A percentile compares a stretch with the other conserved stretches of the same genome.
phyloP scores from a whole-genome alignment of 2,888 invertebrate genomes.

The Chaetogeoica ovagalla region DNA sequence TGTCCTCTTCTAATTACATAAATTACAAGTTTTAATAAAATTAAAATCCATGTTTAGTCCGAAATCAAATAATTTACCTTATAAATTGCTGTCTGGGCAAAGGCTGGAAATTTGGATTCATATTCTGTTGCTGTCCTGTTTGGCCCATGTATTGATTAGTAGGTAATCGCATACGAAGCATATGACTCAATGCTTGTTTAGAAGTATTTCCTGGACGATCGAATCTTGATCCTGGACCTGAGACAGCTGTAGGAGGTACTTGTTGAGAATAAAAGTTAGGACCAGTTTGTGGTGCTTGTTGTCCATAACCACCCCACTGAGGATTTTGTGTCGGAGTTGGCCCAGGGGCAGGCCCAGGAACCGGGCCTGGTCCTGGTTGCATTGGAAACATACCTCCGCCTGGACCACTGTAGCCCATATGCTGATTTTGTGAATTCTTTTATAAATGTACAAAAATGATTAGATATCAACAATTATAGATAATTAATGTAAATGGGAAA shows the following conservation, averaged over 20 bases:
- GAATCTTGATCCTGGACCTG: constrained; percentile 59
- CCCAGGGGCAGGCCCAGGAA: constrained; percentile 56
- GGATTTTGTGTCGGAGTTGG: constrained; percentile 56
- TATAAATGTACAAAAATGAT: constrained; percentile 25
- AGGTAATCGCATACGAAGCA: constrained; percentile 78
- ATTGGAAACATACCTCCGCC: constrained; percentile 54
- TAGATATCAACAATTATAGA: neutral
- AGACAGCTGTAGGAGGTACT: constrained; percentile 56
- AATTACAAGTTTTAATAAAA: neutral
- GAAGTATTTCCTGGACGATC: constrained; percentile 67
- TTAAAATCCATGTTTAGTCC: neutral
- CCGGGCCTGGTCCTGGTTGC: constrained; percentile 53
- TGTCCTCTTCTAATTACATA: constrained; percentile 48
- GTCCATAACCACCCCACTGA: constrained; percentile 58
- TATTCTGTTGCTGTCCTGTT: constrained; percentile 57
- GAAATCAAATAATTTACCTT: constrained; percentile 57
- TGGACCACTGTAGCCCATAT: constrained; percentile 52
- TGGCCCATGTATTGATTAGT: constrained; percentile 61
- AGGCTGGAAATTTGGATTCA: constrained; percentile 60
- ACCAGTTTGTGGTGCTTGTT: constrained; percentile 60
- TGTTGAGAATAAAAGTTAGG: constrained; percentile 59
- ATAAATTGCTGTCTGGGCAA: constrained; percentile 62
- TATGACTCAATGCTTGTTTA: constrained; percentile 83
- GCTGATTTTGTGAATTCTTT: constrained; percentile 47
- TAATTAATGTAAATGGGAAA: neutral